Base-by-base conservation (phyloP, 92 coral and sea anemone genomes). In the Heliopora coerulea region DNA sequence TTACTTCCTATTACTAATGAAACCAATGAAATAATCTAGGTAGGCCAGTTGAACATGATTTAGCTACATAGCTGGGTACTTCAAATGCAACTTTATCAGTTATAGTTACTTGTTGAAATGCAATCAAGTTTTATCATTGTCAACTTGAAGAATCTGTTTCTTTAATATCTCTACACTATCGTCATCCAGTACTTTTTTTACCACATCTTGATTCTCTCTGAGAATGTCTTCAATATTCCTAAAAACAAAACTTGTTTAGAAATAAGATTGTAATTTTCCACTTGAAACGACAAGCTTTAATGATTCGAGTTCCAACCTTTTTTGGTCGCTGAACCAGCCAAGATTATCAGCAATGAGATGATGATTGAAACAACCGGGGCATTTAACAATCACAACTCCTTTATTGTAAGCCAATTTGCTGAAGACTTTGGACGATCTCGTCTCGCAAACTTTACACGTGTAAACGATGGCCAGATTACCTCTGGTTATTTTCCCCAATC, bases 261-360 rank as follows among this genome's bases (percentile, higher is more conserved):
- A 37, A 37, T 37, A 37, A 37, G 5, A 12, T 37, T 37, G 12
- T 12, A 37, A 37, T 4, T 37, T 37, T 37, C 5, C 5, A 37
- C 5, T 37, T 4, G 5, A 12, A 37, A 37, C n/a, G n/a, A n/a
- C n/a, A n/a, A n/a, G n/a, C n/a, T n/a, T n/a, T 37, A 37, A 4
- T 4, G 5, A 37, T 37, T 5, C 42, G 42, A 4, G 12, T 12
- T 37, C 14, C 15, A 62, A 90, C 98, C 96, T 90, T 58, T 88
- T 89, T 10, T 90, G 86, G 42, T 90, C 69, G 23, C 78, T 85
- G 59, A 93, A 93, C 96, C 96, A 90, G 5, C 90, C 90, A 28
- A 93, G 86, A 66, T 93, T 93, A 62, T 93, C 98, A 52, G 98
- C 96, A 60, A 93, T 90, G 3, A 93, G 89, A 76, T 93, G 98